Base-by-base conservation (phyloP, 2,113 vertebrate species). In the Sinocyclocheilus maitianheensis region DNA sequence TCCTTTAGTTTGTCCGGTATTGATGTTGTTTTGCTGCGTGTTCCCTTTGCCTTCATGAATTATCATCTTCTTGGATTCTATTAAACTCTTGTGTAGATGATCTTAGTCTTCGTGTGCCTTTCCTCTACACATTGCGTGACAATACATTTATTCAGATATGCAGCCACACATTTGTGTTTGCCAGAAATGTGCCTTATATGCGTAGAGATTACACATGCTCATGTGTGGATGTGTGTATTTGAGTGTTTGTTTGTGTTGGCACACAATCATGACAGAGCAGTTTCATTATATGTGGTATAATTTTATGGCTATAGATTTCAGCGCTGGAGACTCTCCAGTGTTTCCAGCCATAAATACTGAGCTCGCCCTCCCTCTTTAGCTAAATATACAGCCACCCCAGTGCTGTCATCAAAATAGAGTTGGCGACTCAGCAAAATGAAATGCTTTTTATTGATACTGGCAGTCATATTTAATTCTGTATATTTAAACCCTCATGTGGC, bases 391-490 rank as follows among this genome's bases (percentile, higher is more conserved):
- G 81, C 86, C 40, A 90, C 80, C 83, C 90, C 91, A 88, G 89
- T 89, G 92, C 89, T 90, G 90, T 89, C 92, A 92, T 91, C 87
- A 89, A 89, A 94, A 91, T 86, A 90, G 43, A 63, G 75, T 86
- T 87, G 90, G 86, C 88, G 43, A 88, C 84, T 92, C 91, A 91
- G 92, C 90, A 88, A 48, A 87, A 91, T 90, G 81, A 62, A 87
- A 88, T 60, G 10, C 2, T 51, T 77, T 92, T 90, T 88, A 93
- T 90, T 87, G 86, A 89, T 60, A 86, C 89, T 93, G 92, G 91
- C 91, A 90, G 69, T 60, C 40, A 51, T 83, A 87, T 77, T 71
- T 91, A 88, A 90, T 18, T 26, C 76, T 85, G 16, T 69, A 74
- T 83, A 92, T 60, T 88, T 91, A 83, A 91, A 84, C 67, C 16